A percentile compares a stretch with the other conserved stretches of the same genome.
Conservation (phyloP, 2,888 invertebrate genomes). For the Scrobipalpa atriplicella region DNA sequence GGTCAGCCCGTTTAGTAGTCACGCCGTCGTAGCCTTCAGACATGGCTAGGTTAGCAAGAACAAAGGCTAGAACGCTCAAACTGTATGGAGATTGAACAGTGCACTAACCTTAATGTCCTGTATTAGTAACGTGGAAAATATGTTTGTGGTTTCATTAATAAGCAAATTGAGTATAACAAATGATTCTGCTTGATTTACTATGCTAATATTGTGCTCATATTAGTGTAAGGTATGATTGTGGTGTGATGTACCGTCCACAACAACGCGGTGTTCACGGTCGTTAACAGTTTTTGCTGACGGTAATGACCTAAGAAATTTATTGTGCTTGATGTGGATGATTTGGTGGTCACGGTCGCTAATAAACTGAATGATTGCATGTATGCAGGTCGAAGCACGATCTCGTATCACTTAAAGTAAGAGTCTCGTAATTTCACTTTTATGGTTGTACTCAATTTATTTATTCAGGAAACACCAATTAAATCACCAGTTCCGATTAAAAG, state of each 20-base stretch:
- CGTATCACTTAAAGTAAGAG: slow-evolving; percentile 4
- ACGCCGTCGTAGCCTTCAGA: slow-evolving; percentile 7
- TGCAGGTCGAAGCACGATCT: slow-evolving; percentile 3
- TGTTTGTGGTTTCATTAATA: neutral
- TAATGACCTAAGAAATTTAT: slow-evolving; percentile 38
- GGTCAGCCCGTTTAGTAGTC: slow-evolving; percentile 18
- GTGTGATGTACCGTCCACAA: slow-evolving; percentile 21
- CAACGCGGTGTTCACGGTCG: slow-evolving; percentile 30
- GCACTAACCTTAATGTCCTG: slow-evolving; percentile 6
- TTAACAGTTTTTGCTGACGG: slow-evolving; percentile 33
- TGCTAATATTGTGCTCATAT: neutral
- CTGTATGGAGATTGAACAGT: neutral
- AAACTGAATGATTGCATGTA: slow-evolving; percentile 55
- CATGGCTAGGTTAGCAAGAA: neutral
- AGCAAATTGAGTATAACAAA: slow-evolving; percentile 7
- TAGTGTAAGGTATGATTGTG: slow-evolving; percentile 14
- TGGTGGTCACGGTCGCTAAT: slow-evolving; percentile 56
- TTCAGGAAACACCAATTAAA: neutral
- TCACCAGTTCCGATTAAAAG: neutral
- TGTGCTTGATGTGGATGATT: slow-evolving; percentile 38
- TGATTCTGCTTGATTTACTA: neutral
- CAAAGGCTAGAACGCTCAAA: neutral
- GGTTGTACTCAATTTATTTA: neutral
- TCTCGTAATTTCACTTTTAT: slow-evolving; percentile 10
- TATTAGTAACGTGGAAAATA: slow-evolving; percentile 15